Evolutionary conservation across 1,140 invertebrate genomes (phyloP).

Genomic region (Bombyx mandarina): DNA sequence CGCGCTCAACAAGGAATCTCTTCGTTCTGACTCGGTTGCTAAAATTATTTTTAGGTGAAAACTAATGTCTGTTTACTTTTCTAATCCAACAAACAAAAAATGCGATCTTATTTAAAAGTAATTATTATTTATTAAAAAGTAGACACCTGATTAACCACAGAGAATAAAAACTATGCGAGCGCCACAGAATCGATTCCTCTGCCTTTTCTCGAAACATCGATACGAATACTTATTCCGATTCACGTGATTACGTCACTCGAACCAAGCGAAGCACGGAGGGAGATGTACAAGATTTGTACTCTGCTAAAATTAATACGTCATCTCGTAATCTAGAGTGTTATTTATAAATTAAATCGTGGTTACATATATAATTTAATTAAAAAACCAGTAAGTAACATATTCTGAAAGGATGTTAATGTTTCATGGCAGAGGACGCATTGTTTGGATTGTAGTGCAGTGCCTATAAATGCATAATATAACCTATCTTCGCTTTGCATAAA

Average conservation of each 20-base stretch:
- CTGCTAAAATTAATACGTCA: conserved; percentile 64
- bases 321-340: conserved; percentile 48
- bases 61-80: no score
- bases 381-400: conserved; percentile 55
- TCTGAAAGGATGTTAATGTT: conserved; percentile 14
- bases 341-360: conserved; percentile 38
- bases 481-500: conserved; percentile 60
- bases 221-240: conserved; percentile 9
- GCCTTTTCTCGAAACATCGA: background rate
- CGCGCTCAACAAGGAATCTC: no score
- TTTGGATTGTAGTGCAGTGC: conserved; percentile 53
- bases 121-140: no score
- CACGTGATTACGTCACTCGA: conserved; percentile 24
- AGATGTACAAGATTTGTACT: conserved; percentile 59
- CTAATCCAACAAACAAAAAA: no score
- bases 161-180: background rate
- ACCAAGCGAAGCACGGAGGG: conserved; percentile 56
- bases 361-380: conserved; percentile 36
- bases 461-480: conserved; percentile 69
- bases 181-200: background rate
- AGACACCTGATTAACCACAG: no score
- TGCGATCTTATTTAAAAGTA: no score
- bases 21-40: no score
- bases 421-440: conserved; percentile 43
- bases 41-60: no score